These are phyloP conservation scores for Aurelia sp. DNA, from an alignment of 30 jellyfish, hydroid and myxozoan genomes.

Conservation along the genomic window DNA sequence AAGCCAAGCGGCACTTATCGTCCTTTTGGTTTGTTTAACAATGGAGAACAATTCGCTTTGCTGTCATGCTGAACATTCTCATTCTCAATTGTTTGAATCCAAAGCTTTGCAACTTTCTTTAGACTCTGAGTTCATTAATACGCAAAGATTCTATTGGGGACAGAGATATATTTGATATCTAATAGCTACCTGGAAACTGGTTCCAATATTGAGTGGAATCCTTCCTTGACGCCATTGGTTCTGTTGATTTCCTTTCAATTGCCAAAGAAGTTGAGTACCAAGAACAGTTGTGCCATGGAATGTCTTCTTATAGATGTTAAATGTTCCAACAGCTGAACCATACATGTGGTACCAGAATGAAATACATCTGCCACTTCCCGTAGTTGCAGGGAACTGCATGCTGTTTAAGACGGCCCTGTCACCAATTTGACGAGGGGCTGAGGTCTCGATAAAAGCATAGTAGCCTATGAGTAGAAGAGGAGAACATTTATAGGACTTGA, in stretches of 20 bases:
- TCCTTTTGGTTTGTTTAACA: too few species aligned
- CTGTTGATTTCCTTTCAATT: slow-evolving; percentile 90
- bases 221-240: slow-evolving; percentile 91
- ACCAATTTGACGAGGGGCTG: slow-evolving; percentile 93
- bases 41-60: too few species aligned
- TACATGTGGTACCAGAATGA: slow-evolving; percentile 98
- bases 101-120: too few species aligned
- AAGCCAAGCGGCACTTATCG: too few species aligned
- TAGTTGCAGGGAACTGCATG: slow-evolving; percentile 87
- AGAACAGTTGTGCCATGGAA: slow-evolving; percentile 64
- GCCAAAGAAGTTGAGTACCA: slow-evolving; percentile 82
- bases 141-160: too few species aligned
- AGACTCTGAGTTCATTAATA: too few species aligned
- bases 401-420: slow-evolving; percentile 92
- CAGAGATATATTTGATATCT: too few species aligned
- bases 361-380: slow-evolving; percentile 85
- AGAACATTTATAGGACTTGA: neutral
- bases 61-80: too few species aligned
- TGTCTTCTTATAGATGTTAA: slow-evolving; percentile 73
- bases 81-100: too few species aligned
- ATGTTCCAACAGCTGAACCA: slow-evolving; percentile 91
- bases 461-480: slow-evolving; percentile 57
- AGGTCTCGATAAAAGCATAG: slow-evolving; percentile 90
- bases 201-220: slow-evolving; percentile 55
- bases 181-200: slow-evolving; percentile 70